phyloP scores from a whole-genome alignment of 2,888 invertebrate genomes.

The Strigamia transsilvanica region DNA sequence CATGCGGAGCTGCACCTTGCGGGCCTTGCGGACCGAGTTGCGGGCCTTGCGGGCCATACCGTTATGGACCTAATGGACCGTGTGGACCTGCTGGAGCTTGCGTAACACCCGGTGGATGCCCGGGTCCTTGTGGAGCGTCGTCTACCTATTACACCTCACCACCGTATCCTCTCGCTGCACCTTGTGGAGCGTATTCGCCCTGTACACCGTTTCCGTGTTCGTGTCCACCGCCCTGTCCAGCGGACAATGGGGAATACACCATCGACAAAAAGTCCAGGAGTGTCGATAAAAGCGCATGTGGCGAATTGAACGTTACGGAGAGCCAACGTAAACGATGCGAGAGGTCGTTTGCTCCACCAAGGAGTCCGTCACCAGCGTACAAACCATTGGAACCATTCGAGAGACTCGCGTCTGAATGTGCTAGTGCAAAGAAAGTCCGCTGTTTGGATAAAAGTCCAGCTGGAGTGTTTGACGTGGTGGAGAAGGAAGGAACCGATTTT shows the following conservation, averaged over 20 bases:
- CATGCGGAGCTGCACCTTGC: conserved; percentile 17
- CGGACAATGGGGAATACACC: conserved; percentile 36
- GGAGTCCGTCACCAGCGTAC: neutral
- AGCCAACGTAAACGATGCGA: conserved; percentile 22
- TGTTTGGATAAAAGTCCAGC: neutral
- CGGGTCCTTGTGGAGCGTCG: neutral
- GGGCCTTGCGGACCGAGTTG: conserved; percentile 27
- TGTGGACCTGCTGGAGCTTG: neutral
- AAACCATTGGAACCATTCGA: neutral
- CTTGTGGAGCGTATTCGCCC: neutral
- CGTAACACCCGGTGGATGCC: neutral
- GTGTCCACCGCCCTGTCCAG: neutral
- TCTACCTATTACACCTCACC: neutral
- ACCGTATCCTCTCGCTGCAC: neutral
- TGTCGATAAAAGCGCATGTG: neutral
- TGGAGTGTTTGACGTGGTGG: neutral
- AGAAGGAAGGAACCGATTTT: neutral
- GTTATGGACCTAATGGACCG: neutral
- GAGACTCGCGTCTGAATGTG: neutral
- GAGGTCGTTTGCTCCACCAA: neutral
- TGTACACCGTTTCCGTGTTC: neutral
- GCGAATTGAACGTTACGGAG: neutral
- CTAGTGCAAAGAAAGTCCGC: neutral
- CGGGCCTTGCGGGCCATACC: neutral
- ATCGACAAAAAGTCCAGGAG: conserved; percentile 1